Percentiles rank a stretch among this genome's conserved stretches.
phyloP scores from a whole-genome alignment of 2,113 vertebrate genomes.

The Scalopus aquaticus region DNA sequence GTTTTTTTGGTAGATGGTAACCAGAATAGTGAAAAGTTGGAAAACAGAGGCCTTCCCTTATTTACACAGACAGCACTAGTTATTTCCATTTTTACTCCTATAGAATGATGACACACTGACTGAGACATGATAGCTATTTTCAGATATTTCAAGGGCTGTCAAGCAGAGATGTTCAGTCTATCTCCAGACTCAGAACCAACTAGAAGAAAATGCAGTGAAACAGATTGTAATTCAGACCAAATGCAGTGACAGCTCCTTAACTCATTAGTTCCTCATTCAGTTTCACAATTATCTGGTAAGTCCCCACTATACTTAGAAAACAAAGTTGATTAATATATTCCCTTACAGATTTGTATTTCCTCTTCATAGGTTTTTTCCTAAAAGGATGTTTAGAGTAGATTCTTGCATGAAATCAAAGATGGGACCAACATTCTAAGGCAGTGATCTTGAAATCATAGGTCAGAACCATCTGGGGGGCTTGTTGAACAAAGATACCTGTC shows the following conservation, averaged over 20 bases:
- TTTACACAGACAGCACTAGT: neutral
- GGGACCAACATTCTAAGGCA: neutral
- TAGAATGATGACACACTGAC: neutral
- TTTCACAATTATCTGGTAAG: neutral
- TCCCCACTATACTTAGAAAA: neutral
- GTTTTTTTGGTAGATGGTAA: neutral
- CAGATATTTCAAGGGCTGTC: neutral
- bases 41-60: neutral
- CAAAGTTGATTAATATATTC: neutral
- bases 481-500: neutral
- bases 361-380: neutral
- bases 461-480: neutral
- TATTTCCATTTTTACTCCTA: neutral
- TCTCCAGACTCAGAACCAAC: neutral
- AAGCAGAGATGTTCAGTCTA: constrained; percentile 19
- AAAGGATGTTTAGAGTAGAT: neutral
- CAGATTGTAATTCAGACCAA: neutral
- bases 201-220: neutral
- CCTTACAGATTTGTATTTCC: neutral
- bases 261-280: neutral
- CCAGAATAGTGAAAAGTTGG: neutral
- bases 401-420: neutral
- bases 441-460: neutral
- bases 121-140: neutral
- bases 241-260: neutral